phyloP scores from a whole-genome alignment of 2,797 vertebrate species.

The Tadarida brasiliensis region DNA sequence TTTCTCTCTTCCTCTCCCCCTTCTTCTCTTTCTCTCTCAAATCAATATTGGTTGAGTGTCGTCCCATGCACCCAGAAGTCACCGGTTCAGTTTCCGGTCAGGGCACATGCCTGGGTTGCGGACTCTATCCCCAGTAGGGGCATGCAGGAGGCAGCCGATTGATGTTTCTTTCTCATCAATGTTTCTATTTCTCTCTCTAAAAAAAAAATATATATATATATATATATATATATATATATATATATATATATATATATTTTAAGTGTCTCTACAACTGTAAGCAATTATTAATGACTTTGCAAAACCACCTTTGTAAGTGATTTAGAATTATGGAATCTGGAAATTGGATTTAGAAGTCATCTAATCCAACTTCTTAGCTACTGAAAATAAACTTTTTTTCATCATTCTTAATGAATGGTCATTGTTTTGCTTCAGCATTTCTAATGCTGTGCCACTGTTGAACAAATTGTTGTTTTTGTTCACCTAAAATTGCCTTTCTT shows the following conservation, averaged over 20 bases:
- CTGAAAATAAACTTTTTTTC: slow-evolving; percentile 39
- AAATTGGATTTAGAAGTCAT: slow-evolving; percentile 38
- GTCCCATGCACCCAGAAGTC: too few relatives aligned
- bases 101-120: too few relatives aligned
- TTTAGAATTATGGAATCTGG: slow-evolving; percentile 34
- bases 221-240: too few relatives aligned
- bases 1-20: not conserved
- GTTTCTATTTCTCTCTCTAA: too few relatives aligned
- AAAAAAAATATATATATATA: too few relatives aligned
- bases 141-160: too few relatives aligned
- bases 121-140: too few relatives aligned
- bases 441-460: not conserved
- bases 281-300: not conserved
- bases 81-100: too few relatives aligned
- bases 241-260: not conserved
- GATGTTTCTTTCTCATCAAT: too few relatives aligned
- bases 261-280: slow-evolving; percentile 31
- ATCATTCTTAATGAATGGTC: not conserved
- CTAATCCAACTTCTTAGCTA: slow-evolving; percentile 8
- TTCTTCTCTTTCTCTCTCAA: not conserved
- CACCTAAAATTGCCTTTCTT: slow-evolving; percentile 20
- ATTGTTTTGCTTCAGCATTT: slow-evolving; percentile 59
- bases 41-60: not conserved
- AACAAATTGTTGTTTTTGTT: slow-evolving; percentile 47
- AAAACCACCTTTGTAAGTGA: slow-evolving; percentile 21